A percentile compares a stretch with the other conserved stretches of the same genome.
Conservation (phyloP, 2,797 vertebrate species). For the Paratrypauchen microcephalus region DNA sequence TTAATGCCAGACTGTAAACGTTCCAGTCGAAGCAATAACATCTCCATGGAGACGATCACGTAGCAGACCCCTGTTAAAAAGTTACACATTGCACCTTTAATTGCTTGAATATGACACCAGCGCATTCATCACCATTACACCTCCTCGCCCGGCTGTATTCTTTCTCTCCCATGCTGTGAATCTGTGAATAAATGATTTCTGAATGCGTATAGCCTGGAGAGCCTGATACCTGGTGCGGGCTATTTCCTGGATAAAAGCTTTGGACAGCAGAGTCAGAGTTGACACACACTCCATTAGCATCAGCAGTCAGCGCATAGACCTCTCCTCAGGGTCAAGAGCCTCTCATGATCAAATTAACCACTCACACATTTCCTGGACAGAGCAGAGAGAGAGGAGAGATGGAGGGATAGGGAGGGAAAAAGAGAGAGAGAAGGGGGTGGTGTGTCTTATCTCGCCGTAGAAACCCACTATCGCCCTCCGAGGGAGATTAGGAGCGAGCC, state of each 20-base stretch:
- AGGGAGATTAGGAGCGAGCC: conserved; percentile 65
- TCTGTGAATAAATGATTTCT: background rate
- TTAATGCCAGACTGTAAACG: background rate
- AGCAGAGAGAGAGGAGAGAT: conserved; percentile 6
- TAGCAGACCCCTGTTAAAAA: background rate
- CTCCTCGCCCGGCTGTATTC: background rate
- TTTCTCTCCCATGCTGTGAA: background rate
- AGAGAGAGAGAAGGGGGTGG: background rate
- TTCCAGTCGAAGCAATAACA: background rate
- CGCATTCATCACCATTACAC: background rate
- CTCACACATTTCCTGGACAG: conserved; percentile 50
- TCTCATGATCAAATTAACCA: conserved; percentile 57
- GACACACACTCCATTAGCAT: conserved; percentile 37
- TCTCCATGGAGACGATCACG: background rate
- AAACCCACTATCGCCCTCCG: conserved; percentile 61
- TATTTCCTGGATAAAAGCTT: background rate
- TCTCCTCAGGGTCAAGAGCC: conserved; percentile 51
- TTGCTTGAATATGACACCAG: background rate
- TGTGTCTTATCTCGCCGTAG: conserved; percentile 55
- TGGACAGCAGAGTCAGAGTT: background rate
- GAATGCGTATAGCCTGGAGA: background rate
- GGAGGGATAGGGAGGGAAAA: background rate
- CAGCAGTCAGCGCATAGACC: conserved; percentile 22
- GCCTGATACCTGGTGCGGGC: background rate
- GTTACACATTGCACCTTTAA: background rate